Conservation (phyloP, 2,113 vertebrate species). For the Pelecanoides urinatrix region DNA sequence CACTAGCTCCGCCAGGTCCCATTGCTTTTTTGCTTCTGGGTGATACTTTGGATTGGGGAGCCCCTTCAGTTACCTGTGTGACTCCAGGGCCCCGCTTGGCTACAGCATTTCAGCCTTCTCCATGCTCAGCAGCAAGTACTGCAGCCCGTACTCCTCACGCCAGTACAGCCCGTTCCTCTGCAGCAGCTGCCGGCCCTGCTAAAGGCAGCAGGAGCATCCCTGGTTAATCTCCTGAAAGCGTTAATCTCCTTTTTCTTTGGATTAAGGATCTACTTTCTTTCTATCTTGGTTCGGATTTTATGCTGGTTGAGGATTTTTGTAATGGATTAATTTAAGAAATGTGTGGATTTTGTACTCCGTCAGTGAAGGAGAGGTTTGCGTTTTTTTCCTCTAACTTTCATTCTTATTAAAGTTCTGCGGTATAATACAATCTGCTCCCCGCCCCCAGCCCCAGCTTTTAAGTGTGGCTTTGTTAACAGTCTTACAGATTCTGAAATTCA, state of each 20-base stretch:
- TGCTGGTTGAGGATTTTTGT: neutral
- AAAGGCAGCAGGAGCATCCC: neutral
- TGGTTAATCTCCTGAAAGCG: neutral
- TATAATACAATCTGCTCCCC: neutral
- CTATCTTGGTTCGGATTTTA: neutral
- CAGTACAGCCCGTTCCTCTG: rapidly evolving
- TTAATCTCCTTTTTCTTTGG: neutral
- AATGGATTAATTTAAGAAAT: neutral
- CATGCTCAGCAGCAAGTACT: too few species aligned
- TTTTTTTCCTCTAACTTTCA: neutral
- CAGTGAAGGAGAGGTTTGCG: neutral
- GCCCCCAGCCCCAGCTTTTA: rapidly evolving
- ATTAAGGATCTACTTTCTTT: neutral
- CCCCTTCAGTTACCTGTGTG: neutral
- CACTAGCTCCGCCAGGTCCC: neutral
- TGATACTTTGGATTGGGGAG: rapidly evolving
- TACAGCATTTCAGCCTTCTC: neutral
- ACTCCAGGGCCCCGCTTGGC: too few species aligned
- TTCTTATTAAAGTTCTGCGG: neutral
- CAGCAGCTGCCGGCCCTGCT: too few species aligned
- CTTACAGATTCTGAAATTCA: neutral
- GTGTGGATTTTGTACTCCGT: neutral
- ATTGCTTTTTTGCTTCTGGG: neutral
- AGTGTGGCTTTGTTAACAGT: neutral
- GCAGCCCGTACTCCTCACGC: rapidly evolving